A percentile compares a stretch with the other conserved stretches of the same genome.
phyloP scores from a whole-genome alignment of 2,888 invertebrate species.

The Tenthredo livida region DNA sequence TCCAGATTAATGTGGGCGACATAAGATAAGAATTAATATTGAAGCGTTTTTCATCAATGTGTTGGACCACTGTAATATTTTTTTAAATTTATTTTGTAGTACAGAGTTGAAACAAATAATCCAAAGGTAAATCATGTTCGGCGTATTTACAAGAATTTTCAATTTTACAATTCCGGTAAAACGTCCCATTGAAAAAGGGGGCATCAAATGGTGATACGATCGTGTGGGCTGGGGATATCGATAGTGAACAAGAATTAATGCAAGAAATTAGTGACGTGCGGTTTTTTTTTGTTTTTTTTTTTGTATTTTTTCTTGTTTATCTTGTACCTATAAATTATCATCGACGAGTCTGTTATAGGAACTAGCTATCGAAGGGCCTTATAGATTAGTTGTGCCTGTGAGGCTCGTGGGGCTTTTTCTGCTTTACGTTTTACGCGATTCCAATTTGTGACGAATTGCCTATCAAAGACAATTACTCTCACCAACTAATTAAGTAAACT shows the following conservation, averaged over 20 bases:
- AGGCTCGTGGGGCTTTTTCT: slow-evolving; percentile 5
- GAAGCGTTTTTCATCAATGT: background rate
- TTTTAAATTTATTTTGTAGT: background rate
- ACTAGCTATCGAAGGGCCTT: slow-evolving; percentile 42
- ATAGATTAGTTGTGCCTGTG: background rate
- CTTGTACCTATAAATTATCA: slow-evolving; percentile 35
- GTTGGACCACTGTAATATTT: background rate
- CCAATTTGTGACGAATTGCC: background rate
- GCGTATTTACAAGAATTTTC: background rate
- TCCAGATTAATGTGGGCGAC: background rate
- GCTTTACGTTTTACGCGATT: background rate
- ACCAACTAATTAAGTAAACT: background rate
- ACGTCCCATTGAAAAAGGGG: background rate
- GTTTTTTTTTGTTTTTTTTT: background rate
- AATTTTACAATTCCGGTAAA: slow-evolving; percentile 8
- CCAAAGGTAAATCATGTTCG: background rate
- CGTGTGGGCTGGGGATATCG: background rate
- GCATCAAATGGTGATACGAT: background rate
- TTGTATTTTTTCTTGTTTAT: background rate
- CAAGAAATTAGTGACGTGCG: slow-evolving; percentile 9
- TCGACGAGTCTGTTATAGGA: slow-evolving; percentile 43
- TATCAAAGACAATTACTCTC: background rate
- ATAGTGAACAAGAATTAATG: slow-evolving; percentile 9
- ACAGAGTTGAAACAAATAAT: background rate
- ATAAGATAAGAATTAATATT: background rate